Percentiles rank a stretch among this genome's conserved stretches.
These are phyloP conservation scores for Anthonomus grandis DNA, from an alignment of 1,140 invertebrate species.

Conservation along the genomic window DNA sequence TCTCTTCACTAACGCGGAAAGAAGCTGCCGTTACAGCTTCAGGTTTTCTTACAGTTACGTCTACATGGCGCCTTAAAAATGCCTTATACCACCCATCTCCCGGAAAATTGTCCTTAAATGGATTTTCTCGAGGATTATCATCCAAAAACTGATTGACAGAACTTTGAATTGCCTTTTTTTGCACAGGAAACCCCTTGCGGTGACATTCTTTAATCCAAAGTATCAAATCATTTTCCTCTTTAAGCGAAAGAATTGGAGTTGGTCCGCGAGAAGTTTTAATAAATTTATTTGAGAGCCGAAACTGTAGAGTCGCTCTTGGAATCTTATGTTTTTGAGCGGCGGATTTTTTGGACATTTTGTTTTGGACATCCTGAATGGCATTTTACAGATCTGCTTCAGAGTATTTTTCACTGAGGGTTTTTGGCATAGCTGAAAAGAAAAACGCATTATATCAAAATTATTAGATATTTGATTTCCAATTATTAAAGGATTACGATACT, in stretches of 20 bases:
- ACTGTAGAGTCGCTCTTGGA: constrained; percentile 28
- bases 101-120: constrained; percentile 40
- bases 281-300: constrained; percentile 17
- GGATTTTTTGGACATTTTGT: too few species aligned
- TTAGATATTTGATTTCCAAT: too few species aligned
- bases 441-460: too few species aligned
- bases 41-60: constrained; percentile 29
- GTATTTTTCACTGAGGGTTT: too few species aligned
- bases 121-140: constrained; percentile 22
- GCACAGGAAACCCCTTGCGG: constrained; percentile 24
- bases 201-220: constrained; percentile 20
- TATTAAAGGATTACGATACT: too few species aligned
- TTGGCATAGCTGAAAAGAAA: too few species aligned
- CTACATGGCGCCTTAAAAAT: constrained; percentile 40
- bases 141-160: constrained; percentile 25
- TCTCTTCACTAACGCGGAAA: constrained; percentile 32
- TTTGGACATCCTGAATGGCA: too few species aligned
- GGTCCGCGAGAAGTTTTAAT: constrained; percentile 22
- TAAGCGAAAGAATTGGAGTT: constrained; percentile 17
- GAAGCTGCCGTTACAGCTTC: constrained; percentile 37
- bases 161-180: constrained; percentile 21
- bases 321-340: too few species aligned
- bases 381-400: too few species aligned
- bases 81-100: constrained; percentile 40
- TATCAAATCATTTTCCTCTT: constrained; percentile 21